A percentile compares a stretch with the other conserved stretches of the same genome.
Conservation (phyloP, 1,140 invertebrate species). For the Drosophila navojoa region DNA sequence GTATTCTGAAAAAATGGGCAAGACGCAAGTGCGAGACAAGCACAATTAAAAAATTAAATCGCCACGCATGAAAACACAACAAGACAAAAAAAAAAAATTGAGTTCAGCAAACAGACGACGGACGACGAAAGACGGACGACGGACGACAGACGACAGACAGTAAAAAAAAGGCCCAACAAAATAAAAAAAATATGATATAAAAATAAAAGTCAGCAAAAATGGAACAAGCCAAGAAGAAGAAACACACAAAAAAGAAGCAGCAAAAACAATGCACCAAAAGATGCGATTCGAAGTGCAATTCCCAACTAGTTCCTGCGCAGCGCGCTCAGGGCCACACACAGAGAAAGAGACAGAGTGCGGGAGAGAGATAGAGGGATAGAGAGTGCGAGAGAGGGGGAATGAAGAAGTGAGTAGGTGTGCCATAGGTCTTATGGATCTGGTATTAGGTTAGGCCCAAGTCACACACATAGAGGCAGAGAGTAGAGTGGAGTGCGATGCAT, state of each 20-base stretch:
- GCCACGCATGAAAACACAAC: conserved; percentile 53
- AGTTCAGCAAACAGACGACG: conserved; percentile 50
- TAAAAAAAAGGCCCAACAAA: conserved; percentile 16
- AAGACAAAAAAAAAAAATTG: conserved; percentile 42
- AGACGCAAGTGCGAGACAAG: conserved; percentile 60
- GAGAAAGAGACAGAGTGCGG: background rate
- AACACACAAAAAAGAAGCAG: background rate
- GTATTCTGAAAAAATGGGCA: conserved; percentile 51
- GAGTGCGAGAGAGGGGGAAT: too few relatives aligned
- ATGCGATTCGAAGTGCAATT: conserved; percentile 15
- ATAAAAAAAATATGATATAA: conserved; percentile 7
- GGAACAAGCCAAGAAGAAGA: conserved; percentile 3
- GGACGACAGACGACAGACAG: conserved; percentile 9
- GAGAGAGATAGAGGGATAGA: too few relatives aligned
- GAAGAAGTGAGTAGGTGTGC: background rate
- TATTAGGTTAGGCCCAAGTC: conserved; percentile 25
- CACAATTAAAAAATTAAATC: conserved; percentile 67
- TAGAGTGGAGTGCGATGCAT: background rate
- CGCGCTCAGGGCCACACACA: conserved; percentile 9
- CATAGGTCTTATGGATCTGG: background rate
- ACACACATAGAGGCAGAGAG: background rate
- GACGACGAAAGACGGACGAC: background rate
- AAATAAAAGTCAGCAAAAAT: conserved; percentile 34
- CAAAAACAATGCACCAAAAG: background rate
- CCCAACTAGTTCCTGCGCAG: conserved; percentile 29